These are phyloP conservation scores for Sakesphorus luctuosus DNA, from an alignment of 2,113 vertebrate species.

Conservation along the genomic window DNA sequence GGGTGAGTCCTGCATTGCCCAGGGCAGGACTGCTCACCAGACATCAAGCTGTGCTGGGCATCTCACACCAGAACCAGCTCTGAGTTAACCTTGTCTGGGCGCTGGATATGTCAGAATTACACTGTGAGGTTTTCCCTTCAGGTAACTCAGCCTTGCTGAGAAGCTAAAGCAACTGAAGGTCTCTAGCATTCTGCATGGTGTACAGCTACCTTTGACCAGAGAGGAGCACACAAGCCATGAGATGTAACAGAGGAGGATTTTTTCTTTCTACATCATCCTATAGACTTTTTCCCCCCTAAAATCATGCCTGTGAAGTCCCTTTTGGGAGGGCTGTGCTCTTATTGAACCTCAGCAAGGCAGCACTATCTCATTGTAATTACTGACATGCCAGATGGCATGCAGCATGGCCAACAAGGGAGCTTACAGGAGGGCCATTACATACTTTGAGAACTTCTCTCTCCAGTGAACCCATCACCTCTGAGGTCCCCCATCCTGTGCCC, in stretches of 20 bases:
- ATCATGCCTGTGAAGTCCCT: neutral
- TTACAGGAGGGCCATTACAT: constrained; percentile 26
- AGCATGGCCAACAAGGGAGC: neutral
- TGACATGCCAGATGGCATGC: constrained; percentile 22
- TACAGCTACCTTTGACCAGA: neutral
- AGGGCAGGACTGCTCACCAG: neutral
- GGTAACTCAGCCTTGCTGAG: neutral
- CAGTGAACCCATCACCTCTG: neutral
- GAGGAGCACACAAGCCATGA: neutral
- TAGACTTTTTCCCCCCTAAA: neutral
- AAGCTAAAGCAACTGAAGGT: neutral
- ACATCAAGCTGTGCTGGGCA: neutral
- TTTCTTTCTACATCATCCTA: neutral
- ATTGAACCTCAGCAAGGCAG: neutral
- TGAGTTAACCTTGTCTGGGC: neutral
- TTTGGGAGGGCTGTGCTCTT: neutral
- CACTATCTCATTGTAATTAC: neutral
- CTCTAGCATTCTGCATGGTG: neutral
- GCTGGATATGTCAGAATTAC: neutral
- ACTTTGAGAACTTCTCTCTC: neutral
- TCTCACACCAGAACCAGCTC: neutral
- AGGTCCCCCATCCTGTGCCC: neutral
- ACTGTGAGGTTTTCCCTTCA: neutral
- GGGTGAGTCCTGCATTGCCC: neutral
- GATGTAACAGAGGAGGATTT: neutral